Base-by-base conservation (phyloP, 2,113 vertebrate genomes). In the Pseudopodoces humilis region DNA sequence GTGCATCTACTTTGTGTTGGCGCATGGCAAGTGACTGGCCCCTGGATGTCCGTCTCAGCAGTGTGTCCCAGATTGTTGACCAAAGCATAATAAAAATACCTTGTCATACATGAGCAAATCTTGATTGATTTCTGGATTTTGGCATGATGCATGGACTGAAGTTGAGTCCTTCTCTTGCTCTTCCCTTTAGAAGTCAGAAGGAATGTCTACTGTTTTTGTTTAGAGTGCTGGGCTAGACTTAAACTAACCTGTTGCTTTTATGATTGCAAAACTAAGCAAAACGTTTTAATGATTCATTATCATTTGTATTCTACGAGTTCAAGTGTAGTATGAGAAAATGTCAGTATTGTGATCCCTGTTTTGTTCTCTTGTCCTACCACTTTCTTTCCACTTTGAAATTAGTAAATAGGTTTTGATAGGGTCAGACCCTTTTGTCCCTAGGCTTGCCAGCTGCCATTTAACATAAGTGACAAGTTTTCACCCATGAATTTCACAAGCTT, bases 381-480 rank as follows among this genome's bases (percentile, higher is more conserved):
- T 94, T 83, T 31, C 58, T 69, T 86, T 77, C 63, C 24, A 4
- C n/a, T 81, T n/a, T 20, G 67, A 70, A 72, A 69, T 92, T 43
- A 83, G 43, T 47, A 56, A 77, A 90, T 67, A 37, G 63, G 52
- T 81, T 95, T 95, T 86, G 83, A 86, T 93, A 69, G 52, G 72
- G 90, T 93, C 80, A 25, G 52, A 68, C 86, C 76, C 56, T 63
- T 90, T 65, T 65, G 56, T 86, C 76, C n/a, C n/a, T 78, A 39
- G 58, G 53, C 80, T 88, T 92, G 55, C 69, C 91, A 93, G 59
- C 83, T 95, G 88, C 76, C 83, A 19, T 88, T 83, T 86, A 94
- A 81, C 33, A 43, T 88, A 47, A 67, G 35, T 81, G 88, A 70
- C 92, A 93, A 74, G 68, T 93, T 90, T 75, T 92, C 52, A 22